These are phyloP conservation scores for Drosophila virilis DNA, from an alignment of 1,140 invertebrate species.

Conservation along the genomic window DNA sequence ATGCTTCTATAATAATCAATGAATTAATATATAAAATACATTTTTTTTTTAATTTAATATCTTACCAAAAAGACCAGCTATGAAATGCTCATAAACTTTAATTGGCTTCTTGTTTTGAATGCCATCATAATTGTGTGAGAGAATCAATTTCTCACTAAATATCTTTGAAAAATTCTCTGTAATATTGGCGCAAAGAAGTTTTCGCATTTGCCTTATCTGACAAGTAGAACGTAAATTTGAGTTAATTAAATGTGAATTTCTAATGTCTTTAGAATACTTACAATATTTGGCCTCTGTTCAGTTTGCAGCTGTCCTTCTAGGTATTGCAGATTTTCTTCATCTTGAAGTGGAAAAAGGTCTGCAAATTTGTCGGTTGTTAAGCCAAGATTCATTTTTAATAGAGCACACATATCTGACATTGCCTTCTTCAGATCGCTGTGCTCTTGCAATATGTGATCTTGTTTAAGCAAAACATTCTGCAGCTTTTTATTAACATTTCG, in stretches of 20 bases:
- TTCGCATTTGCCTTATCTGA: background rate
- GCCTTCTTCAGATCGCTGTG: background rate
- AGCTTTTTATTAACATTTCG: background rate
- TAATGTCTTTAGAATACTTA: background rate
- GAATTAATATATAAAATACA: background rate
- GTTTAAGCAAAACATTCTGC: background rate
- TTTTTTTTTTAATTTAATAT: background rate
- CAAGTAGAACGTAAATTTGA: background rate
- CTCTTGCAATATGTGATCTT: background rate
- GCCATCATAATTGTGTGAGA: background rate
- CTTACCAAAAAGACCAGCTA: background rate
- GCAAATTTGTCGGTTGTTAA: background rate
- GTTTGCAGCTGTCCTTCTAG: background rate
- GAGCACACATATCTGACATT: background rate
- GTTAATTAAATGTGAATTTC: too few relatives aligned
- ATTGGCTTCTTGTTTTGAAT: conserved; percentile 3
- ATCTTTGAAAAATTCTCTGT: background rate
- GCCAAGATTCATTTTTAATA: background rate
- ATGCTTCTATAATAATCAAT: background rate
- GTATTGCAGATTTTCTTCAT: background rate
- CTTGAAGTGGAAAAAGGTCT: background rate
- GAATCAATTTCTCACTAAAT: background rate
- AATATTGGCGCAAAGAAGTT: background rate
- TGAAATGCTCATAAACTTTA: background rate
- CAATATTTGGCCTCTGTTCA: background rate